Evolutionary conservation across 2,888 invertebrate genomes (phyloP), one percentile per base, ranked within the genome.

Genomic region (Anorthoa munda): DNA sequence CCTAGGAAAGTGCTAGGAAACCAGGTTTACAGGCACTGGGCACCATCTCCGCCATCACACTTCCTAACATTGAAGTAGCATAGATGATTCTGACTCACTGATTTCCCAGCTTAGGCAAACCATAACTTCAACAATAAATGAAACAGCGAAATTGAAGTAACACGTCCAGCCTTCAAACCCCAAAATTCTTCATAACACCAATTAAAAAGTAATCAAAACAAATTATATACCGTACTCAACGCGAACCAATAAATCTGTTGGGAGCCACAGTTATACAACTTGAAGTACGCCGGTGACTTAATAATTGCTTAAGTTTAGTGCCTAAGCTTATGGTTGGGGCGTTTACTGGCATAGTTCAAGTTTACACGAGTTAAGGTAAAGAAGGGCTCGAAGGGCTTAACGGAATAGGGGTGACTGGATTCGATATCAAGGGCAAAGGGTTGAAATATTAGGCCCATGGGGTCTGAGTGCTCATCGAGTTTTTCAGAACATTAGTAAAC

Each of bases 261-360:
- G 73, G 75, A 74, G 51, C 39, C 31, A 55, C 56, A 76, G 73
- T 86, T 87, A 79, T 21, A 76, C 56, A 84, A 86, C 72, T 87
- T 84, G 65, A 66, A 82, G 78, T 80, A 77, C 87, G 58, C 72
- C 60, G 79, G 74, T 23, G 86, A 86, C 81, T 87, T 87, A 80
- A 86, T 88, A 86, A 86, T 86, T 87, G 83, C 83, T 65, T 55
- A 84, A 86, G 81, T 87, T 88, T 84, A 75, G 82, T 58, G 66
- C 21, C 63, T 72, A 48, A 70, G 88, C 76, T 82, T 80, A 82
- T 58, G 67, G 66, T 58, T 53, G 55, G 46, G 46, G 31, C 60
- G 75, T 76, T 85, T 60, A 79, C 68, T 70, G 65, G 59, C 76
- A 79, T 86, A 82, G 79, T 80, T 87, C 63, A 17, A 72, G 67